These are phyloP conservation scores for Masnerella sp. DNA, from an alignment of 2,888 invertebrate genomes.

Conservation along the genomic window DNA sequence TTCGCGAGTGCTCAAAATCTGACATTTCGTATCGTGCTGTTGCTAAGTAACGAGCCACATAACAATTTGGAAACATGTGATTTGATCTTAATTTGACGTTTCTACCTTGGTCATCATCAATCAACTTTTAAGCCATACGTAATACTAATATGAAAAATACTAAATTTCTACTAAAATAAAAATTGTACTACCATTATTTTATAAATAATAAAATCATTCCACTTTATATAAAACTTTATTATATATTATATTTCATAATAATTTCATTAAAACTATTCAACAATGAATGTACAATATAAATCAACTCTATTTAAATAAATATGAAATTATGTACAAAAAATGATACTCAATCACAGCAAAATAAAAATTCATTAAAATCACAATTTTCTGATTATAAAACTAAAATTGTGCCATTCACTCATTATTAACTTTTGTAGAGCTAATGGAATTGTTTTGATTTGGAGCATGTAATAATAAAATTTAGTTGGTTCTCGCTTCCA, in stretches of 20 bases:
- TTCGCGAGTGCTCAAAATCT: slow-evolving; percentile 6
- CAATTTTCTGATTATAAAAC: background rate
- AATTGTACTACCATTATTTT: background rate
- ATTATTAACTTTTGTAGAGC: background rate
- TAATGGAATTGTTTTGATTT: background rate
- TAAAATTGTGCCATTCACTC: too few relatives aligned
- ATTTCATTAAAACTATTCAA: background rate
- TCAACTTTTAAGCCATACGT: too few relatives aligned
- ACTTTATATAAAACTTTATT: slow-evolving; percentile 10
- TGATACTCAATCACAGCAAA: background rate
- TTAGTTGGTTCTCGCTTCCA: slow-evolving; percentile 9
- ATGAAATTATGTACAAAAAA: background rate
- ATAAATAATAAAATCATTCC: background rate
- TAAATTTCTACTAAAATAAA: background rate
- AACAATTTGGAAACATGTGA: slow-evolving; percentile 24
- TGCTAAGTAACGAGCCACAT: slow-evolving; percentile 14
- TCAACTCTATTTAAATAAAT: background rate
- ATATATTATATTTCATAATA: slow-evolving; percentile 6
- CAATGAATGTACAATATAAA: too few relatives aligned
- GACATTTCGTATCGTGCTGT: slow-evolving; percentile 17
- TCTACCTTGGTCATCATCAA: too few relatives aligned
- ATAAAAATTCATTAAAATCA: background rate
- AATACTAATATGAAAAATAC: too few relatives aligned
- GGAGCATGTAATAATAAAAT: background rate
- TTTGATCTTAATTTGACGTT: background rate